Conservation (phyloP, 2,888 invertebrate genomes). For the Lithophane semibrunnea region DNA sequence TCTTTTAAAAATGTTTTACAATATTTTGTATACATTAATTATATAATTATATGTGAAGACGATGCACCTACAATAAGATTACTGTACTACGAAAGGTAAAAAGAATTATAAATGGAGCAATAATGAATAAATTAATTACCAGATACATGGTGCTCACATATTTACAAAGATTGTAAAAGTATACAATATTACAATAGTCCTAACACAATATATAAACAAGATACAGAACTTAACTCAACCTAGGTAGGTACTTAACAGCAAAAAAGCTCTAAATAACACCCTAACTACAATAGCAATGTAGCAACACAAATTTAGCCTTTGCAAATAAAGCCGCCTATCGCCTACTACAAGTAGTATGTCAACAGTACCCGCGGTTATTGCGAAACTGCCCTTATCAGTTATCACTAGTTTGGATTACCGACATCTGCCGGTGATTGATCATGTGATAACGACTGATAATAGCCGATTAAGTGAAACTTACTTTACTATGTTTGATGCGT, state of each 20-base stretch:
- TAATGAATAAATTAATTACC: no score
- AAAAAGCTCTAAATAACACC: neutral
- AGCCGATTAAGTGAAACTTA: conserved; percentile 53
- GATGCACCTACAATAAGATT: no score
- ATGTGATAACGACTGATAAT: conserved; percentile 72
- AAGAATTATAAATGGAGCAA: no score
- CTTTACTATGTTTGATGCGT: conserved; percentile 8
- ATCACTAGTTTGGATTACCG: conserved; percentile 67
- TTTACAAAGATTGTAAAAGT: no score
- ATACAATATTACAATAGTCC: no score
- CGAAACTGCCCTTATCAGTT: conserved; percentile 68
- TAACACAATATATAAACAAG: no score
- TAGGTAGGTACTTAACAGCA: neutral
- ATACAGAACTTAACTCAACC: neutral
- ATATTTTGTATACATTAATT: no score
- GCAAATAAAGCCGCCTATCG: conserved; percentile 51
- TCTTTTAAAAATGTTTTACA: no score
- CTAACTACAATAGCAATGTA: conserved; percentile 1
- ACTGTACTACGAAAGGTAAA: no score
- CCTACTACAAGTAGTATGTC: conserved; percentile 48
- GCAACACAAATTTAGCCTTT: conserved; percentile 27
- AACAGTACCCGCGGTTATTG: conserved; percentile 66
- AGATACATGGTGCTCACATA: no score
- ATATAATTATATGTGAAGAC: no score
- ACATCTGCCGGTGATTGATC: conserved; percentile 80